Percentiles rank a stretch among this genome's conserved stretches.
These are phyloP conservation scores for Glaucidium brasilianum DNA, from an alignment of 2,113 vertebrate genomes.

Conservation along the genomic window DNA sequence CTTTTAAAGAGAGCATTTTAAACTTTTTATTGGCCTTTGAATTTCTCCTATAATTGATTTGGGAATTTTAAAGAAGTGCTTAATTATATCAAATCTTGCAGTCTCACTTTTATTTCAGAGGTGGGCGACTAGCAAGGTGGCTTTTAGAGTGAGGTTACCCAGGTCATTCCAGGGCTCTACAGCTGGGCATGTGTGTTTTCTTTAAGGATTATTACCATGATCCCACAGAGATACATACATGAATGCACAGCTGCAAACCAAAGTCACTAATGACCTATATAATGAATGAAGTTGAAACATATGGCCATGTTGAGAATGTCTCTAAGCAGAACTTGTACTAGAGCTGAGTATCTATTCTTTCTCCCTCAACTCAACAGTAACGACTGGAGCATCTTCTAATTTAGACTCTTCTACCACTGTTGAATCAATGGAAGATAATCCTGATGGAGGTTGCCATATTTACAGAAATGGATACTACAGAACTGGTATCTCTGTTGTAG, in stretches of 20 bases:
- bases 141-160: neutral
- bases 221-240: neutral
- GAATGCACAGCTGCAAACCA: neutral
- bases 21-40: neutral
- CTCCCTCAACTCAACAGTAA: neutral
- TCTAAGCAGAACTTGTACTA: neutral
- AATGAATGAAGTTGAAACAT: neutral
- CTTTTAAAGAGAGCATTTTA: neutral
- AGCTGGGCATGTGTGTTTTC: neutral
- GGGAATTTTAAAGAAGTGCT: neutral
- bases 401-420: neutral
- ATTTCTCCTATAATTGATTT: neutral
- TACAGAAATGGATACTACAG: constrained; percentile 81
- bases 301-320: neutral
- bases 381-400: neutral
- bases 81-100: neutral
- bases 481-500: constrained; percentile 77
- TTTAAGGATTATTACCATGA: neutral
- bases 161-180: neutral
- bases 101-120: neutral
- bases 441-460: constrained; percentile 76
- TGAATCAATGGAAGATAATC: neutral
- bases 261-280: neutral
- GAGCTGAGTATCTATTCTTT: neutral
- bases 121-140: neutral